Conservation (phyloP, 2,888 invertebrate genomes). For the Amblyteles armatorius region DNA sequence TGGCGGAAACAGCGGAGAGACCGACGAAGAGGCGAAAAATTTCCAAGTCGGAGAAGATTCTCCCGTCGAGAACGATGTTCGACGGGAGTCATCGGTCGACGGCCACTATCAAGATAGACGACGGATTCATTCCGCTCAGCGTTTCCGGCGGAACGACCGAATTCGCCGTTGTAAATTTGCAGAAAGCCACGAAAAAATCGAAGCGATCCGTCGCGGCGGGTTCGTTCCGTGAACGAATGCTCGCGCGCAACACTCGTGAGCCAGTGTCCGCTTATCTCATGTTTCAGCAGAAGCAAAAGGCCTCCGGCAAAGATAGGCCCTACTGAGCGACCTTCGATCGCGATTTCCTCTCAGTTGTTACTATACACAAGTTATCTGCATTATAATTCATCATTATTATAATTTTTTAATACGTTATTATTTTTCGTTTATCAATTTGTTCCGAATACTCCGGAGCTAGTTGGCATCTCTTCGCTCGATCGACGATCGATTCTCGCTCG, state of each 20-base stretch:
- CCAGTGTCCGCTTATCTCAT: constrained; percentile 75
- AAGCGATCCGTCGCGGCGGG: constrained; percentile 67
- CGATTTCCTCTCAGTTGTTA: background rate
- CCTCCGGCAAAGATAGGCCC: constrained; percentile 61
- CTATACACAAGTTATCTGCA: background rate
- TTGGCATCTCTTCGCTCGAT: background rate
- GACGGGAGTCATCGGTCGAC: constrained; percentile 35
- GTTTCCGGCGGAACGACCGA: constrained; percentile 77
- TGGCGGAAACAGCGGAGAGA: constrained; percentile 71
- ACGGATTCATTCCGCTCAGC: constrained; percentile 71
- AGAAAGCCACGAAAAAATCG: constrained; percentile 70
- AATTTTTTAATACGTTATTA: background rate
- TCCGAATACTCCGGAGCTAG: background rate
- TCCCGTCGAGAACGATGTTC: constrained; percentile 71
- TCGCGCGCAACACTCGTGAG: constrained; percentile 76
- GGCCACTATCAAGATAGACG: constrained; percentile 52
- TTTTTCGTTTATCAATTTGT: constrained; percentile 3
- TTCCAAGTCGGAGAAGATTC: constrained; percentile 54
- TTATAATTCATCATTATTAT: background rate
- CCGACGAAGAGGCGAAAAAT: constrained; percentile 68
- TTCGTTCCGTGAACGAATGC: constrained; percentile 76
- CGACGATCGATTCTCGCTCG: background rate
- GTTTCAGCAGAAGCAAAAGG: constrained; percentile 76
- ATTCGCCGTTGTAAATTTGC: constrained; percentile 76
- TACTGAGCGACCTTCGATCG: background rate